phyloP scores from a whole-genome alignment of 2,888 invertebrate species.

The Pollenia amentaria region DNA sequence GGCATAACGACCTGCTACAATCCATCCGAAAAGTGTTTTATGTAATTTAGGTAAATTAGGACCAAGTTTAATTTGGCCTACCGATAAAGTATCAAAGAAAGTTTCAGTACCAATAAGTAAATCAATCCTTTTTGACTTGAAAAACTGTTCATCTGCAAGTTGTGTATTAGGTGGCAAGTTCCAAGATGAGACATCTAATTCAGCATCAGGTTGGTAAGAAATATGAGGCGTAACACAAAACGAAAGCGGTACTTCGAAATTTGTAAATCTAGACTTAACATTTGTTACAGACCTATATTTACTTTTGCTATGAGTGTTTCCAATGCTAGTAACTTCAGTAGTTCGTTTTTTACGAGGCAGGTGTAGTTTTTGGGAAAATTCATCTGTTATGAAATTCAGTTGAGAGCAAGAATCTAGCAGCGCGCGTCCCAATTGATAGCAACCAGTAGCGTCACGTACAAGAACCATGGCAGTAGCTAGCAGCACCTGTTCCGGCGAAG shows the following conservation, averaged over 20 bases:
- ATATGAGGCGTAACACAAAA: constrained; percentile 70
- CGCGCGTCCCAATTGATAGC: no score
- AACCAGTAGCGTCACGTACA: no score
- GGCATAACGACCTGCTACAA: constrained; percentile 49
- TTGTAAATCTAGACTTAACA: constrained; percentile 61
- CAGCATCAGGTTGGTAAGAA: constrained; percentile 52
- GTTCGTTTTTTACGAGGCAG: constrained; percentile 55
- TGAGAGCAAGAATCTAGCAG: constrained; percentile 44
- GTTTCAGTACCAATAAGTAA: no score
- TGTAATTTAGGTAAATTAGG: constrained; percentile 62
- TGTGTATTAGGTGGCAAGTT: constrained; percentile 60
- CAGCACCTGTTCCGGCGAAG: no score
- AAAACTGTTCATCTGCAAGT: constrained; percentile 64
- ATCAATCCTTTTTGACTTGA: no score
- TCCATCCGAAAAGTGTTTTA: constrained; percentile 68
- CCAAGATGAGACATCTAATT: constrained; percentile 55
- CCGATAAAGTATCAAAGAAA: no score
- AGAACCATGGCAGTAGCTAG: no score
- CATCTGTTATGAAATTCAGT: constrained; percentile 64
- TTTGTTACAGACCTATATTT: constrained; percentile 50
- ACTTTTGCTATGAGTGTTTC: constrained; percentile 53
- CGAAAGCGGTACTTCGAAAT: constrained; percentile 59
- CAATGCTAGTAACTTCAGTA: constrained; percentile 69
- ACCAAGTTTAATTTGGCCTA: constrained; percentile 67
- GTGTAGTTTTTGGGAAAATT: constrained; percentile 54